Base-by-base conservation (phyloP, 92 coral and sea anemone genomes). In the Epizoanthus ramosus region DNA sequence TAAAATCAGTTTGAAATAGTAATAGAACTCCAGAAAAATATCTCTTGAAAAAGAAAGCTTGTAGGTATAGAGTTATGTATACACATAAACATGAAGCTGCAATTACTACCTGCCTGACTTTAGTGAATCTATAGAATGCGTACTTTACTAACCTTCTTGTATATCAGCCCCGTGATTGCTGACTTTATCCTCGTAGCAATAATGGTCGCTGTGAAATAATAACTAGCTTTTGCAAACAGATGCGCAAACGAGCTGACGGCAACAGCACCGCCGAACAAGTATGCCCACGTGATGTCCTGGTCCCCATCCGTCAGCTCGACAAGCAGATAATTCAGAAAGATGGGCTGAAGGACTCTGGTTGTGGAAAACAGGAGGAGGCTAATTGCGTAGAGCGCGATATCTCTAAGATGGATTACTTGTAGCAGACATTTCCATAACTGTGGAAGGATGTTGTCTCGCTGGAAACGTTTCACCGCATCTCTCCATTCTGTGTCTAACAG, bases 131-230 rank as follows among this genome's bases (percentile, higher is more conserved):
- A 37, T 37, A 3, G 43, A 37, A 37, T 37, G 43, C 5, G 43
- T 37, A 37, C 6, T 37, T 37, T 28, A 53, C 79, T 18, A 23
- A 76, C 88, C 88, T 85, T 85, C 7, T 76, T 80, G 74, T 85
- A 85, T 19, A 76, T 57, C 65, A 85, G 50, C 14, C 88, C 88
- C 19, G 77, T 71, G 17, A 68, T 50, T 7, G 84, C 70, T 19
- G 88, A 85, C 73, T 80, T 75, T 22, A 85, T 22, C 54, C 80
- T 63, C 35, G 88, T 73, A 19, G 88, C 83, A 75, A 85, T 75
- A n/a, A 85, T 63, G 23, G 71, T 85, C 17, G 88, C 88, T 54
- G 59, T 73, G 37, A 65, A 85, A 22, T 76, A 80, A 23, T 73
- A 75, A 19, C 72, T 80, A 14, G 83, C 73, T 45, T 85, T 85